These are phyloP conservation scores for Micromesistius poutassou DNA, from an alignment of 2,797 vertebrate species.

Conservation along the genomic window DNA sequence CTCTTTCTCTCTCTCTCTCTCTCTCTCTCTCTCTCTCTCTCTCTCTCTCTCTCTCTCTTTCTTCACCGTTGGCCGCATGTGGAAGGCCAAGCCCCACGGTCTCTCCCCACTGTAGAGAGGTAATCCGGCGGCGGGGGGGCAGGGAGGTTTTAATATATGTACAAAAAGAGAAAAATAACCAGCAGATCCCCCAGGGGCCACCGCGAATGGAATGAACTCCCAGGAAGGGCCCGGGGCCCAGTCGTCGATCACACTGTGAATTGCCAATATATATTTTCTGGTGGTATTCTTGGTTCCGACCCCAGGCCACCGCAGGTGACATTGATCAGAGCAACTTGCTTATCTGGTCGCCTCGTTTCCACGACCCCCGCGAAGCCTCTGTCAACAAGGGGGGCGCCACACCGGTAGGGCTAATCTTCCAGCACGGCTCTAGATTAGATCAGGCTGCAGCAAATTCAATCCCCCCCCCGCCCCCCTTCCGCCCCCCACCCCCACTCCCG, in stretches of 20 bases:
- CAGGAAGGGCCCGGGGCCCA: neutral
- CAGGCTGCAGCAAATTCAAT: conserved; percentile 73
- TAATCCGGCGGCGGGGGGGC: neutral
- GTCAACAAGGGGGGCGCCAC: conserved; percentile 37
- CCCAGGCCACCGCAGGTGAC: conserved; percentile 55
- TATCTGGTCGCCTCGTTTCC: conserved; percentile 65
- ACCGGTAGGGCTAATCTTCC: conserved; percentile 65
- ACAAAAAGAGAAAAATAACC: neutral
- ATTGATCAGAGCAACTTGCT: conserved; percentile 64
- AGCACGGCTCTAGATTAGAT: conserved; percentile 72
- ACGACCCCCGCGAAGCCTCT: conserved; percentile 57
- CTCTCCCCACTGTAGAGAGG: neutral
- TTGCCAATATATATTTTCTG: neutral
- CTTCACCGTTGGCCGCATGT: neutral
- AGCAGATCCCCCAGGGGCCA: neutral
- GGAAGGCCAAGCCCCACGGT: neutral
- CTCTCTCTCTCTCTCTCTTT: neutral
- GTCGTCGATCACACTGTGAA: neutral
- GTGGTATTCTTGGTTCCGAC: conserved; percentile 27
- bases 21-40: neutral
- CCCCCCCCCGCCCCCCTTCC: conserved; percentile 49
- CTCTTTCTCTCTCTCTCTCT: neutral
- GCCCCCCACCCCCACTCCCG: conserved; percentile 37
- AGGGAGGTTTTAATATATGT: neutral
- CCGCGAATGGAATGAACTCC: neutral